These are phyloP conservation scores for Halictus rubicundus DNA, from an alignment of 1,140 invertebrate genomes.

Conservation along the genomic window DNA sequence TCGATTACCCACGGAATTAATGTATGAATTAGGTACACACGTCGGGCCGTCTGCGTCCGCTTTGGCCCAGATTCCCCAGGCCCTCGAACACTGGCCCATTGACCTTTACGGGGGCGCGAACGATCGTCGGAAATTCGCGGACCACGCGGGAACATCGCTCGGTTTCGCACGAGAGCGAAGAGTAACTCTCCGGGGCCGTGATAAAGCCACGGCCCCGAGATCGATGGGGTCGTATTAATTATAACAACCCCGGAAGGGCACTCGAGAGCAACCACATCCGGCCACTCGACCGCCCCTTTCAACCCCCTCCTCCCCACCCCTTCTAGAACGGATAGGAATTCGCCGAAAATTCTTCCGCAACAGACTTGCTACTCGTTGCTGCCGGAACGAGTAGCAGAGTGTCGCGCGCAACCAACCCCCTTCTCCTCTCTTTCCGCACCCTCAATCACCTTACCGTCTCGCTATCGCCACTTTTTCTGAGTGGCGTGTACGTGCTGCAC, in stretches of 20 bases:
- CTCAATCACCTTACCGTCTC: neutral
- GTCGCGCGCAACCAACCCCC: neutral
- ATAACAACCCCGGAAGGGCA: conserved; percentile 18
- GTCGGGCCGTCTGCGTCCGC: neutral
- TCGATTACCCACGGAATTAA: conserved; percentile 47
- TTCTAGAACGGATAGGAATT: conserved; percentile 15
- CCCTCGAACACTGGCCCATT: conserved; percentile 40
- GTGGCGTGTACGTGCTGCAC: neutral
- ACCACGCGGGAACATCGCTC: conserved; percentile 5
- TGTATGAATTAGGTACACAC: conserved; percentile 39
- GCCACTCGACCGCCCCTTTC: neutral
- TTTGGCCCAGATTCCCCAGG: conserved; percentile 28
- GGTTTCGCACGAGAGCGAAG: neutral
- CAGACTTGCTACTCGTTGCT: neutral
- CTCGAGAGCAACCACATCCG: neutral
- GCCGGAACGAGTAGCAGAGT: neutral
- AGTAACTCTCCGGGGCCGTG: neutral
- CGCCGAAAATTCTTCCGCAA: conserved; percentile 4
- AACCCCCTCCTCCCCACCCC: too few species aligned
- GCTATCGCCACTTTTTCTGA: neutral
- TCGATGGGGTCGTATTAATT: conserved; percentile 42
- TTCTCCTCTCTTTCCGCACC: neutral
- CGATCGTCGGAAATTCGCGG: conserved; percentile 17
- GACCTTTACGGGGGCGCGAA: conserved; percentile 12
- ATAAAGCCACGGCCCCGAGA: conserved; percentile 13